A percentile compares a stretch with the other conserved stretches of the same genome.
Conservation (phyloP, 2,113 vertebrate genomes). For the Gnathonemus longibarbis region DNA sequence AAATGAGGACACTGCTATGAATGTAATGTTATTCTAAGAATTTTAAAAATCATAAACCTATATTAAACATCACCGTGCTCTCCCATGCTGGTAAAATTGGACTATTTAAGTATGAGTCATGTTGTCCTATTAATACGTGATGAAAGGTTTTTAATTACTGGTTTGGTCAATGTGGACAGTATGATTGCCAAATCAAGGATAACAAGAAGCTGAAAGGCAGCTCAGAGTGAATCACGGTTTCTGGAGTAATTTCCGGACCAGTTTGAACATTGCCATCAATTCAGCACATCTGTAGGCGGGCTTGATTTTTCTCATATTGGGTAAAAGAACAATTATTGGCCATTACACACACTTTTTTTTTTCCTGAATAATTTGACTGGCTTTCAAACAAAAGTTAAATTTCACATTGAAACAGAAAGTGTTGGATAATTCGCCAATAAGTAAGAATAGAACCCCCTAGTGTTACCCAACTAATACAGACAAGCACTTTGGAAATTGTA, state of each 20-base stretch:
- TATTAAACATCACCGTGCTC: neutral
- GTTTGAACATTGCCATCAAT: constrained; percentile 19
- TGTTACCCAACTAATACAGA: neutral
- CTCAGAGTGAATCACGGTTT: constrained; percentile 32
- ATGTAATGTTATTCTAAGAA: neutral
- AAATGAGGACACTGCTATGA: neutral
- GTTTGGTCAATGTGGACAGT: constrained; percentile 43
- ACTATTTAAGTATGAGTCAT: neutral
- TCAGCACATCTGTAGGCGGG: constrained; percentile 4
- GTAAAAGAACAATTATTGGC: constrained; percentile 2
- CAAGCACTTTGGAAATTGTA: neutral
- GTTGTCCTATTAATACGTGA: constrained; percentile 27
- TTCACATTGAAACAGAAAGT: neutral
- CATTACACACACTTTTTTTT: neutral
- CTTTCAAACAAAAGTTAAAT: constrained; percentile 3
- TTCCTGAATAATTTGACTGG: neutral
- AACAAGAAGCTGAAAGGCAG: constrained; percentile 31
- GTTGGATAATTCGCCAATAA: neutral
- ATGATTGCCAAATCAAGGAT: constrained; percentile 52
- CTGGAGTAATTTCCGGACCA: constrained; percentile 12
- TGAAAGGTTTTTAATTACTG: constrained; percentile 49
- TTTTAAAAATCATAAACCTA: neutral
- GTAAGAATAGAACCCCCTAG: neutral
- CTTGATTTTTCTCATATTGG: neutral
- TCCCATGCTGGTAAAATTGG: neutral